A percentile compares a stretch with the other conserved stretches of the same genome.
Conservation (phyloP, 2,888 invertebrate genomes). For the Trichogramma dendrolimi region DNA sequence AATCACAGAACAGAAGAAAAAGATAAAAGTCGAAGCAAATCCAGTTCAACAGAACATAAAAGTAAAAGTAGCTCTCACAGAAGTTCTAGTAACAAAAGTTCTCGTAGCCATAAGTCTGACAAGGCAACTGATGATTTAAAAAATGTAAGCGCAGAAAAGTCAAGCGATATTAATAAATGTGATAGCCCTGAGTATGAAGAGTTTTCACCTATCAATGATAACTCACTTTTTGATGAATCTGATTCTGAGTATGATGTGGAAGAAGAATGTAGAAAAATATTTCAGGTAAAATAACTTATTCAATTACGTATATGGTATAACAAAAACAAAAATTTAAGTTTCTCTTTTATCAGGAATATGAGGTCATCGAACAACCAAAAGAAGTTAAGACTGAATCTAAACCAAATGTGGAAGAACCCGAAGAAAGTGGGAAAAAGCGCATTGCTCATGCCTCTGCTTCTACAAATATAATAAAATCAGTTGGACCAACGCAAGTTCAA, state of each 20-base stretch:
- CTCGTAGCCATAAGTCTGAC: conserved; percentile 41
- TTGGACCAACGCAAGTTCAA: conserved; percentile 37
- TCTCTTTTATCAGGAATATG: conserved; percentile 41
- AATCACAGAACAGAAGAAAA: conserved; percentile 34
- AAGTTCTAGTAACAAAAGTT: conserved; percentile 35
- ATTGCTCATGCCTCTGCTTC: conserved; percentile 62
- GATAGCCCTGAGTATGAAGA: conserved; percentile 34
- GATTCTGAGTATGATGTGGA: conserved; percentile 68
- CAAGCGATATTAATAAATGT: conserved; percentile 35
- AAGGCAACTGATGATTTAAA: conserved; percentile 30
- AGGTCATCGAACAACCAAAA: conserved; percentile 44
- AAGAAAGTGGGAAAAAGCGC: conserved; percentile 60
- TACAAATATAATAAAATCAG: conserved; percentile 33
- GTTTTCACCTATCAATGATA: conserved; percentile 34
- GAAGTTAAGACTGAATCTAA: conserved; percentile 34
- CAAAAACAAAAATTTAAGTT: neutral
- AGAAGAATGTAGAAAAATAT: conserved; percentile 81
- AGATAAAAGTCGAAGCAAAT: conserved; percentile 39
- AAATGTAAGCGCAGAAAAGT: conserved; percentile 28
- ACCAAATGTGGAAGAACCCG: conserved; percentile 36
- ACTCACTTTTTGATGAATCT: conserved; percentile 51
- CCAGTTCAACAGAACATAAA: conserved; percentile 38
- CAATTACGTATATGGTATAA: neutral
- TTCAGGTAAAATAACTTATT: conserved; percentile 60
- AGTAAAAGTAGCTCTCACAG: conserved; percentile 39